Evolutionary conservation across 2,113 vertebrate genomes (phyloP).

Genomic region (Siphamia tubifer): DNA sequence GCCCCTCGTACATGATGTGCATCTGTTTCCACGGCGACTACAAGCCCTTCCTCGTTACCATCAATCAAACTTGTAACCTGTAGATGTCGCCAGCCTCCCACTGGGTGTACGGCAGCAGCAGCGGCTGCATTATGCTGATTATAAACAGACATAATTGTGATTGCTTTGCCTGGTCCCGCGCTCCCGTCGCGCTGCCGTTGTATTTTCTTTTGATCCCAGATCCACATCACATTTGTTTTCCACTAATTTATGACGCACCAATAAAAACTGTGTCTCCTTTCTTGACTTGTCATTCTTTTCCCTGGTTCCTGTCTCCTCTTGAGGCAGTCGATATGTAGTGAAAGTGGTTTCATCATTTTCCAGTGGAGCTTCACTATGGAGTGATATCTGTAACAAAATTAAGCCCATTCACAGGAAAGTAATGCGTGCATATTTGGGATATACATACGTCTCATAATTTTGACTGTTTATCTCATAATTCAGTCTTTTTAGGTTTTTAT

Average conservation of each 20-base stretch:
- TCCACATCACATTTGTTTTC: slow-evolving; percentile 44
- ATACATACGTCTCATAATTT: too few species aligned
- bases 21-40: slow-evolving; percentile 38
- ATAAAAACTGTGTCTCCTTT: slow-evolving; percentile 5
- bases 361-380: too few species aligned
- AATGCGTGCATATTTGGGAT: too few species aligned
- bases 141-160: slow-evolving; percentile 50
- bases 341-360: slow-evolving; percentile 46
- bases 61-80: slow-evolving; percentile 32
- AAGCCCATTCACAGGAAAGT: too few species aligned
- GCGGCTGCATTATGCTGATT: slow-evolving; percentile 56
- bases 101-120: neutral
- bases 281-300: slow-evolving; percentile 18
- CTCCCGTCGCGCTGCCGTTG: neutral
- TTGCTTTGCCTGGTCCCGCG: slow-evolving; percentile 16
- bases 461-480: too few species aligned
- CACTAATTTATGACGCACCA: slow-evolving; percentile 43
- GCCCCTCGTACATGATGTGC: neutral
- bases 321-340: slow-evolving; percentile 35
- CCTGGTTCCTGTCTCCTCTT: slow-evolving; percentile 19
- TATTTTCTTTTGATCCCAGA: slow-evolving; percentile 32
- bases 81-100: slow-evolving; percentile 32
- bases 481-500: too few species aligned
- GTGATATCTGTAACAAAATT: too few species aligned
- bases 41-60: neutral